Base-by-base conservation (phyloP, 2,888 invertebrate genomes). In the Drosophila emarginata region DNA sequence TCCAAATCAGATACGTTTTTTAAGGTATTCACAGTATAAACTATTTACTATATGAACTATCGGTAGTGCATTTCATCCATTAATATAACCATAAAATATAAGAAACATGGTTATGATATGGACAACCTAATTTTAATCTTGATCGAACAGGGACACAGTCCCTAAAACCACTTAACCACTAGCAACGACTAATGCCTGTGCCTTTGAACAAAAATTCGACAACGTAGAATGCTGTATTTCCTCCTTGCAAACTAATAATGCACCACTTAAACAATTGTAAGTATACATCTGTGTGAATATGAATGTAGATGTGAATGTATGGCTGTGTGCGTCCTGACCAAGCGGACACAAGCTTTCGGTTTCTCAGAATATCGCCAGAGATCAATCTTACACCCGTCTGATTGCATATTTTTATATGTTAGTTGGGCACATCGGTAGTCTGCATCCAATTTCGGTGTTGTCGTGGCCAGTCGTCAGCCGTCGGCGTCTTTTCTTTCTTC, bases 371-470 rank as follows among this genome's bases (percentile, higher is more conserved):
- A 90, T 90, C 90, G 83, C 77, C 72, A 82, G 81, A 84, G 89
- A 90, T 90, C 90, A 90, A 90, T 90, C 90, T 90, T 79, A 78
- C 72, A 74, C 68, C 78, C 80, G 76, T 78, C 81, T 88, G 89
- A 90, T 90, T 90, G 90, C 87, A 89, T 89, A 90, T 89, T 90
- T 89, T 85, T 87, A 86, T 87, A 85, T 80, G 82, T 83, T 87
- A 83, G 88, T 82, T 78, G 76, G 73, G 66, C 78, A 76, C 79
- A 87, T 77, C 78, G 78, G 68, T 82, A 78, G 71, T 74, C 79
- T 75, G 71, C 82, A 80, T 82, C 87, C 82, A 80, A 84, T 88
- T 89, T 88, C 77, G 85, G 79, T 61, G 51, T 76, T 80, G 65
- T 67, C 40, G 71, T 67, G 62, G 63, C 61, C 72, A 70, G 14